Base-by-base conservation (phyloP, 1,140 invertebrate species). In the Aphelenchoides fujianensis region DNA sequence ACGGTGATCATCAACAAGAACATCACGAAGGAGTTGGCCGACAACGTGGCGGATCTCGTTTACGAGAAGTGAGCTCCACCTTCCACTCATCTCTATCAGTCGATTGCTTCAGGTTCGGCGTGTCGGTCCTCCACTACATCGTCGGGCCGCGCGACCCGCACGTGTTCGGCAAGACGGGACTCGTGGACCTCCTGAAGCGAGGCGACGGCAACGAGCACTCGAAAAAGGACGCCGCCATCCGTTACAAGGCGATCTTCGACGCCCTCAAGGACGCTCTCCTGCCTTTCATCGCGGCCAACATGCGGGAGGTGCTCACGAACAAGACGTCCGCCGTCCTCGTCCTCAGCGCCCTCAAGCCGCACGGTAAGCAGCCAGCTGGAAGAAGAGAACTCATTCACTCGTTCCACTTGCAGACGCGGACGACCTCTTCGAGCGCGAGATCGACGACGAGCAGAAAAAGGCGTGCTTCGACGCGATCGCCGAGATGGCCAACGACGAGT, bases 1-100 rank as follows among this genome's bases (percentile, higher is more conserved):
- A 97, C 94, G 1, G 90, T 92, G 57, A 85, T 96, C 0, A 87
- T 95, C 27, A 91, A 91, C 74, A 95, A 96, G 86, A 89, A 90
- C 12, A 89, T 88, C 54, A 72, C 87, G 7, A 83, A 85, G 69
- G 90, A 92, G 79, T 85, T 97, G 57, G 85, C 91, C 31, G 89
- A 88, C 3, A 89, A 91, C 80, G 77, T 93, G 0, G 87, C 69
- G n/a, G 76, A 80, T 62, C 27, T 77, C 34, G 57, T 79, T 28
- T 76, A 61, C 53, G 70, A 77, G n/a, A 74, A 79, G 57, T 36
- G 32, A 36, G 74, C 72, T 55, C 2, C n/a, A n/a, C n/a, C n/a
- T n/a, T n/a, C n/a, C n/a, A n/a, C n/a, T n/a, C n/a, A n/a, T n/a
- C n/a, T n/a, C n/a, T n/a, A n/a, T n/a, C n/a, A n/a, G n/a, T n/a